Evolutionary conservation across 2,797 vertebrate genomes (phyloP), one percentile per base, ranked within the genome.

Genomic region (Pangasius mekongensis): DNA sequence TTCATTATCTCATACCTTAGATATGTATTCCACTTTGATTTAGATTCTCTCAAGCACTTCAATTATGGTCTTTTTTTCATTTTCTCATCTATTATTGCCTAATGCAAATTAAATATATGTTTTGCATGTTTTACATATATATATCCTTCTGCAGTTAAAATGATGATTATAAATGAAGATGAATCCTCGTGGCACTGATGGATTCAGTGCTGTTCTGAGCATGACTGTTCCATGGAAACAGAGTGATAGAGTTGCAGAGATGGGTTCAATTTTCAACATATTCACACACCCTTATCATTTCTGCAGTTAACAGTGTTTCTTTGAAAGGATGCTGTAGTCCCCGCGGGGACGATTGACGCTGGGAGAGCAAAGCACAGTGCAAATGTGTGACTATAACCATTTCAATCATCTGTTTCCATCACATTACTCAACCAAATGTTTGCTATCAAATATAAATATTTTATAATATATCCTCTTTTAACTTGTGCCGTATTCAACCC

Each of bases 381-480:
- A 33, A 78, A 78, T n/a, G 54, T 80, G n/a, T 56, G 54, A 58
- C 54, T 58, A 33, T n/a, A 47, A 64, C 58, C 39, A 64, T 47
- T 83, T 83, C 58, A n/a, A 66, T 13, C 60, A 47, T 83, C 58
- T 64, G 56, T 83, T 64, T 47, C 58, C 20, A 18, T 22, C 20
- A 64, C 39, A 83, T 83, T n/a, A n/a, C 36, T 83, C 58, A 64
- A 47, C 16, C 36, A 64, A 83, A 64, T 83, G 56, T 83, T 64
- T 64, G 58, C 58, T 83, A 36, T 83, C 39, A 62, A 83, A 64
- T 64, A n/a, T 16, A 64, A 83, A 83, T 11, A 14, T 64, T 62
- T 64, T 43, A 3, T 43, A 30, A 58, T 36, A 58, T 5, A 62
- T 43, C 22, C 36, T 83, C 22, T 39, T 83, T 83, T 60, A 64